Evolutionary conservation across 1,140 invertebrate species (phyloP).

Genomic region (Drosophila ironensis): DNA sequence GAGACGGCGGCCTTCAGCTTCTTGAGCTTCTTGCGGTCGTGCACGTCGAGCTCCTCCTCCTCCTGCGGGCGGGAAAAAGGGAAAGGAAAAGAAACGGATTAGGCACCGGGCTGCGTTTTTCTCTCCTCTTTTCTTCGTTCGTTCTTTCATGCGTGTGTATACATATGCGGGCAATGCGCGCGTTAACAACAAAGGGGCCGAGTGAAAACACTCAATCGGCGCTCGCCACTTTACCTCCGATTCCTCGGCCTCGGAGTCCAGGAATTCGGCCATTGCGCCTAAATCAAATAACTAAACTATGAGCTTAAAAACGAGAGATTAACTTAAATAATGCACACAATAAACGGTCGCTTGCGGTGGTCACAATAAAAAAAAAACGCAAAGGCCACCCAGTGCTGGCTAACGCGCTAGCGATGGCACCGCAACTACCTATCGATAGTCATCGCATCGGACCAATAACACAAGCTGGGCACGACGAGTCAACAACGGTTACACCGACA

Average conservation of each 20-base stretch:
- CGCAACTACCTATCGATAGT: neutral
- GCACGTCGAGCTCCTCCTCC: constrained; percentile 86
- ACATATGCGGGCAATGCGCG: constrained; percentile 12
- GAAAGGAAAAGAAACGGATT: no score
- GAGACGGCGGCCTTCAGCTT: constrained; percentile 85
- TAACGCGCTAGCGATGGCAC: neutral
- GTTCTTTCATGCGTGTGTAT: neutral
- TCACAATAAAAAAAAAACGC: constrained; percentile 70
- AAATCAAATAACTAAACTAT: constrained; percentile 76
- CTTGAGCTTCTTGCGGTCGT: constrained; percentile 86
- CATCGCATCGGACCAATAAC: no score
- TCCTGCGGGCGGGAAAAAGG: constrained; percentile 77
- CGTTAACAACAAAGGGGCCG: constrained; percentile 25
- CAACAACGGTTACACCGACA: neutral
- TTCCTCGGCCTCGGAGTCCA: constrained; percentile 92
- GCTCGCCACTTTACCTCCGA: constrained; percentile 84
- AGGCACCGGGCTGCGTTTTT: no score
- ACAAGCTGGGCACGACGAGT: neutral
- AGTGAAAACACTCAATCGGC: no score
- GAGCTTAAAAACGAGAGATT: constrained; percentile 67
- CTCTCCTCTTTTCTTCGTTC: no score
- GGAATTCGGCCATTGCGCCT: constrained; percentile 88
- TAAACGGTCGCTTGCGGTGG: constrained; percentile 54
- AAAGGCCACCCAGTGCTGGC: constrained; percentile 7
- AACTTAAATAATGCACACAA: constrained; percentile 68